Evolutionary conservation across 2,113 vertebrate species (phyloP), one percentile per base, ranked within the genome.

Genomic region (Spea bombifrons): DNA sequence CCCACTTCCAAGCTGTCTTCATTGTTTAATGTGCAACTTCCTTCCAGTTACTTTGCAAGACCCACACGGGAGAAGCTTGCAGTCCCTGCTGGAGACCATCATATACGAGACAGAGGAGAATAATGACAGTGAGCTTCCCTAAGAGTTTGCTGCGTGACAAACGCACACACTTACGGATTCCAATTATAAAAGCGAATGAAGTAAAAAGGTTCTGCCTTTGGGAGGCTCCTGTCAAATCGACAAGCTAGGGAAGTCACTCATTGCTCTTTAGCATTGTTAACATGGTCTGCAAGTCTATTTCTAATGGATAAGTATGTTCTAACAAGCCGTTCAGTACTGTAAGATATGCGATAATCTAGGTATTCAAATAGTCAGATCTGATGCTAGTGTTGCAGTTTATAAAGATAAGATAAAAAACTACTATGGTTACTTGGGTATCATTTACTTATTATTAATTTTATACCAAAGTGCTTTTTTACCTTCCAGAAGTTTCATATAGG

Each of bases 201-300:
- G 82, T 82, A 63, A 80, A 69, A 75, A 83, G 78, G 77, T 83
- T 61, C 55, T 0, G 0, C 84, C 86, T 85, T 65, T 66, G 81
- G 87, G 85, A 87, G 59, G 77, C 79, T 75, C 67, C 68, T 75
- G 53, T 85, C 81, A 86, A 82, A 81, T 81, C 82, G 82, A 75
- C 82, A 81, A 75, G 76, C 81, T 70, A 64, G 71, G 85, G 80
- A 80, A 83, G 83, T 84, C 71, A 63, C 81, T 85, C 81, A 83
- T 48, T 85, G 86, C 75, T 71, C 84, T 43, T 74, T 49, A 57
- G 76, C 76, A 84, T 83, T 82, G 83, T 85, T 86, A 86, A 83
- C 84, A 86, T 81, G 77, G 75, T 74, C 68, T 6, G 74, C 71
- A 77, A 83, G 17, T 43, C 44, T 48, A 78, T 66, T 45, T 82